phyloP scores from a whole-genome alignment of 2,797 vertebrate genomes.

The Channallabes apus region DNA sequence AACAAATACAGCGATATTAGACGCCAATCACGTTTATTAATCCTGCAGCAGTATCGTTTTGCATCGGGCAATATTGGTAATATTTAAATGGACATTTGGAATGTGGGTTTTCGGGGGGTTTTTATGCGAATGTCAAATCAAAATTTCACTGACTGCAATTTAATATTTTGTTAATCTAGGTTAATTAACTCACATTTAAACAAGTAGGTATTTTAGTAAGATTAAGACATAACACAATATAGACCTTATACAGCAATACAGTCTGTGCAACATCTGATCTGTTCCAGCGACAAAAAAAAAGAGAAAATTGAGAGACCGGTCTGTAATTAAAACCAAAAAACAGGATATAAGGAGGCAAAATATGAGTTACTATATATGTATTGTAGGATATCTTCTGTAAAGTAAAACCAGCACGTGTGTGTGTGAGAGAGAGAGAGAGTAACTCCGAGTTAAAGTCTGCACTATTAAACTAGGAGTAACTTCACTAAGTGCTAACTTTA shows the following conservation, averaged over 20 bases:
- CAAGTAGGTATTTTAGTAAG: not conserved
- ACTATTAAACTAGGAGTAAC: not conserved
- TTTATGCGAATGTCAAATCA: not conserved
- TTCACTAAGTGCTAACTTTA: not conserved
- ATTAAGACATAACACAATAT: slow-evolving; percentile 16
- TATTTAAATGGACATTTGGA: slow-evolving; percentile 16
- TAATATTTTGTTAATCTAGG: not conserved
- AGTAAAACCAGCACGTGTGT: slow-evolving; percentile 3
- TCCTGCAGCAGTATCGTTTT: not conserved
- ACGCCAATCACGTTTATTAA: slow-evolving; percentile 28
- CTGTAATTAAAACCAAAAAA: not conserved
- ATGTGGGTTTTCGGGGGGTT: not conserved
- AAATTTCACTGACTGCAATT: slow-evolving; percentile 21
- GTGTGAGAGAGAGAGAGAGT: no score
- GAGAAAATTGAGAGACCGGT: not conserved
- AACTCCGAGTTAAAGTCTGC: not conserved
- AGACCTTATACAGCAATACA: not conserved
- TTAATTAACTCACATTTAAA: not conserved
- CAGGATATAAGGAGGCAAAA: not conserved
- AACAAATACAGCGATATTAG: slow-evolving; percentile 43
- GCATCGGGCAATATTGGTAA: not conserved
- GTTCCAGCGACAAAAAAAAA: slow-evolving; percentile 8
- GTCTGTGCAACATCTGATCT: slow-evolving; percentile 31
- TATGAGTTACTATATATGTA: not conserved
- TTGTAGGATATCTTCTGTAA: not conserved